Percentiles rank a stretch among this genome's conserved stretches.
Conservation (phyloP, 2,888 invertebrate species). For the Andrena hattorfiana region DNA sequence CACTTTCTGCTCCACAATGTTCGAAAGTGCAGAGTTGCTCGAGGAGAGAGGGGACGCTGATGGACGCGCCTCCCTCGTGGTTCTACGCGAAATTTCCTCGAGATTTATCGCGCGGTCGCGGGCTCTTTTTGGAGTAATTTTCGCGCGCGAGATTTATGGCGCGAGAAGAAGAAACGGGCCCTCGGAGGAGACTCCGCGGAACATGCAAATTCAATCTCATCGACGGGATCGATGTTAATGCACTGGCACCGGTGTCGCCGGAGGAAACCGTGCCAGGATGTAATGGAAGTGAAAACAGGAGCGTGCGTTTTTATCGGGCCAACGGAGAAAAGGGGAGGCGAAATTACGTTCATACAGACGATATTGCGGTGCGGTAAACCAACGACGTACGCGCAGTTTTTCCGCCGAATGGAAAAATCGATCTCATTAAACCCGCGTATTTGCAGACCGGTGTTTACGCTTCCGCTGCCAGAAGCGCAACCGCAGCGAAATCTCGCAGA, state of each 20-base stretch:
- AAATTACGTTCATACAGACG: background rate
- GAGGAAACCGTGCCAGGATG: constrained; percentile 1
- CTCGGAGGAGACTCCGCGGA: constrained; percentile 27
- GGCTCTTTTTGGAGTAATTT: constrained; percentile 56
- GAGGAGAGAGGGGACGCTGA: background rate
- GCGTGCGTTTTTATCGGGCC: background rate
- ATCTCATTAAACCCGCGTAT: too few relatives aligned
- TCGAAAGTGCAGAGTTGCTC: background rate
- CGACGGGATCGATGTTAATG: constrained; percentile 25
- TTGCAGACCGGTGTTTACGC: too few relatives aligned
- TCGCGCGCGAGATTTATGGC: constrained; percentile 49
- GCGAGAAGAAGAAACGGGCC: background rate
- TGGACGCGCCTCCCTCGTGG: constrained; percentile 1
- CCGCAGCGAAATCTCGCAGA: too few relatives aligned
- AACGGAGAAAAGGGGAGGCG: background rate
- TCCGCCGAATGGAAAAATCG: too few relatives aligned
- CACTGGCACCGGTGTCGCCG: background rate
- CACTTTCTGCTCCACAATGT: background rate
- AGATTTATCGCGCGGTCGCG: constrained; percentile 53
- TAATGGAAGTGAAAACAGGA: background rate
- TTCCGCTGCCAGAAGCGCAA: too few relatives aligned
- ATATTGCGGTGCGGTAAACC: background rate
- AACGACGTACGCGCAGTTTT: too few relatives aligned
- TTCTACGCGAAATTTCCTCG: constrained; percentile 43
- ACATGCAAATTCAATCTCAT: constrained; percentile 55